A percentile compares a stretch with the other conserved stretches of the same genome.
Evolutionary conservation across 2,797 vertebrate species (phyloP).

Genomic region (Pyrrhura leucotis): DNA sequence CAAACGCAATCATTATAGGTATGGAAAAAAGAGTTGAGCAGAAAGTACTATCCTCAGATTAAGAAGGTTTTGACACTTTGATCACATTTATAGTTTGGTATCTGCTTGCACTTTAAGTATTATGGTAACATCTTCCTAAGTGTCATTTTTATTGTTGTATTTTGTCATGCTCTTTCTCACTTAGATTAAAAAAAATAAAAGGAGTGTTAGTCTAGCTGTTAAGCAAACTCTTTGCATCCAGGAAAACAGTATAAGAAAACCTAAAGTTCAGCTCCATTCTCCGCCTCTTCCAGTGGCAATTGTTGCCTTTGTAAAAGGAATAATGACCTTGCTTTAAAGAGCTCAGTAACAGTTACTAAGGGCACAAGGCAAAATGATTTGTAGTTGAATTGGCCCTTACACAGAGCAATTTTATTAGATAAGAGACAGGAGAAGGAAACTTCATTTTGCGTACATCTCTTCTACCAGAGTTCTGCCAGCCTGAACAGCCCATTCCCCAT

Average conservation of each 20-base stretch:
- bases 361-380: background rate
- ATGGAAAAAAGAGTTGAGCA: background rate
- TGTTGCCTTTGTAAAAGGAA: background rate
- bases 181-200: background rate
- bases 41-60: background rate
- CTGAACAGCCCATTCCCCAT: background rate
- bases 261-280: background rate
- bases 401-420: background rate
- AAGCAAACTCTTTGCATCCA: background rate
- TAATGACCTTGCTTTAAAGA: background rate
- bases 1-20: background rate
- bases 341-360: background rate
- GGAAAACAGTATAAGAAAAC: background rate
- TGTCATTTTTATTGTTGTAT: background rate
- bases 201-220: background rate
- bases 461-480: background rate
- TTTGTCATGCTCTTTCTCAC: background rate
- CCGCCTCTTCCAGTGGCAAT: background rate
- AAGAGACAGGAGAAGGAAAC: background rate
- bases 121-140: background rate
- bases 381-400: background rate
- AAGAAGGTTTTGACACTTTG: background rate
- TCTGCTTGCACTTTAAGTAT: background rate
- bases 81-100: background rate
- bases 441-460: background rate